Conservation (phyloP, 2,888 invertebrate species). For the Calliphora vomitoria region DNA sequence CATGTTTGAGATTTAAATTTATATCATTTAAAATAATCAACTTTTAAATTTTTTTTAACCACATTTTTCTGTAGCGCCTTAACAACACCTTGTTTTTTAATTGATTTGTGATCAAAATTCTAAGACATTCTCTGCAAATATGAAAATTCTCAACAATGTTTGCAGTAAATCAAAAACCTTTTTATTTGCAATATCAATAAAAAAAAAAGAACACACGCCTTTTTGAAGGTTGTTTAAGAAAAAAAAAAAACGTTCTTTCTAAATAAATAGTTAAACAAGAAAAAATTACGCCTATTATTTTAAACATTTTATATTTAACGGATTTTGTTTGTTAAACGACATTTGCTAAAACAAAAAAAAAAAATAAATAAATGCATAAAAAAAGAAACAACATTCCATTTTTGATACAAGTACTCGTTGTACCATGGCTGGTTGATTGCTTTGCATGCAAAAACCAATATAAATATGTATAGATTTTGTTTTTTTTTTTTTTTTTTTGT, state of each 20-base stretch:
- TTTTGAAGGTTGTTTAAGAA: constrained; percentile 68
- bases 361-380: neutral
- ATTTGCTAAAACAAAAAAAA: constrained; percentile 50
- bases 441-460: constrained; percentile 53
- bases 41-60: too few species aligned
- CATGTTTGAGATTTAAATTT: too few species aligned
- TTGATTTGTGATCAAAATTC: constrained; percentile 20
- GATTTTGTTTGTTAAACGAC: constrained; percentile 63
- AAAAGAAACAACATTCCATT: constrained; percentile 68
- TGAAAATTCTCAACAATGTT: neutral
- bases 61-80: neutral
- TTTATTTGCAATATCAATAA: constrained; percentile 17
- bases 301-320: constrained; percentile 52
- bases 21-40: too few species aligned
- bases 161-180: constrained; percentile 45
- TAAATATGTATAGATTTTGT: neutral
- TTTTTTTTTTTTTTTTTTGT: too few species aligned
- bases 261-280: constrained; percentile 7
- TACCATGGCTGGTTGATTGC: neutral
- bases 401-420: constrained; percentile 34
- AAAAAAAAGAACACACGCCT: constrained; percentile 55
- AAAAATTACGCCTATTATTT: constrained; percentile 52
- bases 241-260: constrained; percentile 35
- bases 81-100: constrained; percentile 40
- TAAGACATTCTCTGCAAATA: constrained; percentile 8